These are phyloP conservation scores for Tretioscincus oriximinensis DNA, from an alignment of 2,113 vertebrate species.

Conservation along the genomic window DNA sequence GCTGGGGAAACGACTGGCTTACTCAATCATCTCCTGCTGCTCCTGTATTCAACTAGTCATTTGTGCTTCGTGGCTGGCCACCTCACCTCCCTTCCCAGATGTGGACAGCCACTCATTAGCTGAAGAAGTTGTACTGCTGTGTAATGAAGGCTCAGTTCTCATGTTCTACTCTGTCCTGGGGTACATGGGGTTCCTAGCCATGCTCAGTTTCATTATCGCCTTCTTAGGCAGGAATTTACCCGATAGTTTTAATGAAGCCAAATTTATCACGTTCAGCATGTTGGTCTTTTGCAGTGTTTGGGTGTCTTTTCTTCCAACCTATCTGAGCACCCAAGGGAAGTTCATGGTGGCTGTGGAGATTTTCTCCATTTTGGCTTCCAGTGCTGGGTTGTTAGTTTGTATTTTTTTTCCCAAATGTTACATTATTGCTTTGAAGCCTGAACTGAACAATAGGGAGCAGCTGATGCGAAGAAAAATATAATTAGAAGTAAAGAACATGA, in stretches of 20 bases:
- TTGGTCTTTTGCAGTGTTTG: slow-evolving; percentile 24
- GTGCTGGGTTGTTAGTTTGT: background rate
- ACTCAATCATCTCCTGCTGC: background rate
- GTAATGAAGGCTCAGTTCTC: background rate
- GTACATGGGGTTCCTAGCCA: background rate
- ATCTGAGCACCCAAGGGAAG: background rate
- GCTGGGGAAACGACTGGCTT: background rate
- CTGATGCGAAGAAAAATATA: background rate
- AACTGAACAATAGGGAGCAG: background rate
- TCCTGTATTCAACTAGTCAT: background rate
- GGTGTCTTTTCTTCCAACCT: slow-evolving; percentile 5
- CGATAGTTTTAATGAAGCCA: slow-evolving; percentile 2
- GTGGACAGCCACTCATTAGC: background rate
- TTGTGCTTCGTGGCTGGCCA: background rate
- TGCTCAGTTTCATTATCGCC: background rate
- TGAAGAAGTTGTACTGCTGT: background rate
- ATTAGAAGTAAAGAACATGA: background rate
- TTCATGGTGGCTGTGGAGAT: slow-evolving; percentile 7
- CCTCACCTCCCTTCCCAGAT: background rate
- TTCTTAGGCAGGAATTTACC: background rate
- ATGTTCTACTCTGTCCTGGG: slow-evolving; percentile 6
- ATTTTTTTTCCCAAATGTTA: background rate
- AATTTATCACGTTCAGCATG: slow-evolving; percentile 16
- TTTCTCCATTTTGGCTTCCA: slow-evolving; percentile 4
- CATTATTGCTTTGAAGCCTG: background rate